These are phyloP conservation scores for Leptonema lineaticorne DNA, from an alignment of 1,140 invertebrate species.

Conservation along the genomic window DNA sequence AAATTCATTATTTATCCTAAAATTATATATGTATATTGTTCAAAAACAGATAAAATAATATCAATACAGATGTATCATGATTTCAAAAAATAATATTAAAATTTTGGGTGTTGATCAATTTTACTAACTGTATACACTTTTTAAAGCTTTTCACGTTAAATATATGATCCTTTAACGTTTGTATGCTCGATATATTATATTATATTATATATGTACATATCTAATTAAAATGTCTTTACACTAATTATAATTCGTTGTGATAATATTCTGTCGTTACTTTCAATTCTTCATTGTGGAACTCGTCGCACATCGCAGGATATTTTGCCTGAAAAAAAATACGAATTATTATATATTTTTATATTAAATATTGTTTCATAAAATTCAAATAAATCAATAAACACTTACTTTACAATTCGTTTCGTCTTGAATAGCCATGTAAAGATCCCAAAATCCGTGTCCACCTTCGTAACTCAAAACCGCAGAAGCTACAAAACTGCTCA, in stretches of 20 bases:
- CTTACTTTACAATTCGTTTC: conserved; percentile 61
- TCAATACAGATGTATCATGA: too few relatives aligned
- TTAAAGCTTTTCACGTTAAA: too few relatives aligned
- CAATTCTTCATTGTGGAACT: conserved; percentile 77
- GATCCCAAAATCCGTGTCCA: conserved; percentile 62
- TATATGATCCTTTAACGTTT: too few relatives aligned
- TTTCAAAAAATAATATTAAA: too few relatives aligned
- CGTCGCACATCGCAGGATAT: conserved; percentile 70
- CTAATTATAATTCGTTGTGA: conserved; percentile 69
- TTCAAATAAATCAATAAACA: not conserved
- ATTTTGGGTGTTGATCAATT: too few relatives aligned
- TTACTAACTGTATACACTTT: too few relatives aligned
- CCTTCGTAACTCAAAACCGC: conserved; percentile 67
- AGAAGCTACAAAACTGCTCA: conserved; percentile 70
- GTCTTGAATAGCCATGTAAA: conserved; percentile 64
- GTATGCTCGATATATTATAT: too few relatives aligned
- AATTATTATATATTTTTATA: conserved; percentile 19
- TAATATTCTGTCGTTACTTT: conserved; percentile 77
- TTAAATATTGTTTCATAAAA: not conserved
- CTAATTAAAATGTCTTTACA: conserved; percentile 5
- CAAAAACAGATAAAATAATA: too few relatives aligned
- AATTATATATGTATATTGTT: too few relatives aligned
- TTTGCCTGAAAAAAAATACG: conserved; percentile 58
- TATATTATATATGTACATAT: conserved; percentile 9
- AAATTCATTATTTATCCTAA: too few relatives aligned